phyloP scores from a whole-genome alignment of 2,888 invertebrate species.

The Oligia fasciuncula region DNA sequence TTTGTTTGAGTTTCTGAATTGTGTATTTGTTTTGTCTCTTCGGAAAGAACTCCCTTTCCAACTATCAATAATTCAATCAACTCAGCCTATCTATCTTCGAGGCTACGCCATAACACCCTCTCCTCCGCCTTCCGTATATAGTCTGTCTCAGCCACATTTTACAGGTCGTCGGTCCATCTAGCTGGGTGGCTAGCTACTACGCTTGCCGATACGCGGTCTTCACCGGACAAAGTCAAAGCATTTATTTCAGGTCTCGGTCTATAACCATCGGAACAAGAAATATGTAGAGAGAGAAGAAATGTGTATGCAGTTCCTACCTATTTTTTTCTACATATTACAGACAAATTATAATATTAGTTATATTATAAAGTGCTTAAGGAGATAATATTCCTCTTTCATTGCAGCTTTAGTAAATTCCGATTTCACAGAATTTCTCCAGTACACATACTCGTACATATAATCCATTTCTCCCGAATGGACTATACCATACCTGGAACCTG shows the following conservation, averaged over 20 bases:
- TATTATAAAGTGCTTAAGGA: background rate
- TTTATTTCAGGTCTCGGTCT: too few species aligned
- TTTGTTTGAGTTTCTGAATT: slow-evolving; percentile 11
- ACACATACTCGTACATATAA: background rate
- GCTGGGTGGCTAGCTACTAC: too few species aligned
- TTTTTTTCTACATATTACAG: background rate
- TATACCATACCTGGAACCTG: background rate
- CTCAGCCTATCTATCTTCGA: background rate
- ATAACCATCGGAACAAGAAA: too few species aligned
- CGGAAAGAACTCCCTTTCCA: background rate
- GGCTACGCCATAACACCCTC: background rate
- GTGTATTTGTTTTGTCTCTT: background rate
- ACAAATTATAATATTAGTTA: background rate
- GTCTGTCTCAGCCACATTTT: too few species aligned
- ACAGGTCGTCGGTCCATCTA: too few species aligned
- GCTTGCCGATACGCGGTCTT: too few species aligned
- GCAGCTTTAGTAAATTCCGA: background rate
- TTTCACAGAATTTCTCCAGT: background rate
- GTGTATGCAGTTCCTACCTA: background rate
- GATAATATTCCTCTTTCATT: background rate
- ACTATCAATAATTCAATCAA: background rate
- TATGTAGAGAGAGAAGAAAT: too few species aligned
- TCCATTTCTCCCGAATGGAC: background rate
- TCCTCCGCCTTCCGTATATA: too few species aligned
- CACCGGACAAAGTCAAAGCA: too few species aligned